Evolutionary conservation across 2,113 vertebrate species (phyloP).

Genomic region (Suricata suricatta): DNA sequence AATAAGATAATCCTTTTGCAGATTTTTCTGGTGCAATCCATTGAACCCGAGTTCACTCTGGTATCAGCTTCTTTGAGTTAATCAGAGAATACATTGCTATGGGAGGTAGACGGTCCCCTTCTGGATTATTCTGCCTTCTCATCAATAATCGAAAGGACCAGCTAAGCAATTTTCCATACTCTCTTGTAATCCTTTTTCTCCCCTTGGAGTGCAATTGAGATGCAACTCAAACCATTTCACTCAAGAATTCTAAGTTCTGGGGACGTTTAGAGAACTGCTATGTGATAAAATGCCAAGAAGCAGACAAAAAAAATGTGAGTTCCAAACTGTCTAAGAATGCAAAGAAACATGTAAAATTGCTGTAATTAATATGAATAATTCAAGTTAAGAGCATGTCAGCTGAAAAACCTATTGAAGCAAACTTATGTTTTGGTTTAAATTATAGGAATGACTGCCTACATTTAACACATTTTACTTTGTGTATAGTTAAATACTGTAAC

Average conservation of each 20-base stretch:
- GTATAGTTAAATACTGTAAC: neutral
- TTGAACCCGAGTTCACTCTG: constrained; percentile 6
- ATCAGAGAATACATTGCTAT: constrained; percentile 62
- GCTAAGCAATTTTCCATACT: constrained; percentile 58
- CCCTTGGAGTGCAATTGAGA: neutral
- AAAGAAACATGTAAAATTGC: neutral
- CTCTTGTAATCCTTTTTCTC: constrained; percentile 29
- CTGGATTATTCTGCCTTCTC: constrained; percentile 63
- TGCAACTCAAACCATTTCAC: neutral
- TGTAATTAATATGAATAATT: constrained; percentile 7
- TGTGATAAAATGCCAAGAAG: neutral
- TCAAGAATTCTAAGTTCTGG: neutral
- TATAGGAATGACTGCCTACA: neutral
- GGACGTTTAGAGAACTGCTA: neutral
- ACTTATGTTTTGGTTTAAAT: constrained; percentile 25
- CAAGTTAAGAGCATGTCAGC: neutral
- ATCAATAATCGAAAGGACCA: constrained; percentile 61
- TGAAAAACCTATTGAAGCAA: neutral
- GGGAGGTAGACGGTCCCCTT: constrained; percentile 42
- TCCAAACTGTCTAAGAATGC: neutral
- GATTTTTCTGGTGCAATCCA: constrained; percentile 50
- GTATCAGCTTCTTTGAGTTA: constrained; percentile 53
- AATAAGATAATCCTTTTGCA: constrained; percentile 60
- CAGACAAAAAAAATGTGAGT: neutral
- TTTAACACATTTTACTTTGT: neutral